Conservation (phyloP, 2,113 vertebrate genomes). For the Mellivora capensis region DNA sequence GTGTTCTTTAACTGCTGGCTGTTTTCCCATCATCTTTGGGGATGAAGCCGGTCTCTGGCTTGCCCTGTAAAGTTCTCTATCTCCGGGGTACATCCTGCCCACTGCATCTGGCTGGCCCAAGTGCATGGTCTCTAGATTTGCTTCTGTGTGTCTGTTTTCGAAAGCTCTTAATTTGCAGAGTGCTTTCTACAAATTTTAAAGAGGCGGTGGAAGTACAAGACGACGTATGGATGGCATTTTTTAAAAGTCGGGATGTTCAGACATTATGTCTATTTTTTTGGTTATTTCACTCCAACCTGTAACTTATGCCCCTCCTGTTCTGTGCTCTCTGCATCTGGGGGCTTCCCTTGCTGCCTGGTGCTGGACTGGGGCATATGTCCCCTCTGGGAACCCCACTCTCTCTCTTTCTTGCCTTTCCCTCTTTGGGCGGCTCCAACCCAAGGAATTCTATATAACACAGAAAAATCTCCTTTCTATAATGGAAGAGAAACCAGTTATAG, state of each 20-base stretch:
- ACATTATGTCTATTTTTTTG: not conserved
- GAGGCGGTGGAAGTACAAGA: not conserved
- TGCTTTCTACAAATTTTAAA: not conserved
- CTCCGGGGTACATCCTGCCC: not conserved
- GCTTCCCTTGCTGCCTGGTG: no score
- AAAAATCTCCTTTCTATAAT: not conserved
- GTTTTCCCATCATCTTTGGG: not conserved
- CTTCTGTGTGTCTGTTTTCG: not conserved
- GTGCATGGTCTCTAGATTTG: not conserved
- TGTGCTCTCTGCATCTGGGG: not conserved
- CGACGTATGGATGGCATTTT: not conserved
- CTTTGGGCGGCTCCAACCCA: not conserved
- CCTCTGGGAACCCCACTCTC: not conserved
- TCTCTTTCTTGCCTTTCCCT: not conserved
- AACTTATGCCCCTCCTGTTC: fast-evolving
- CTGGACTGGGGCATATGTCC: fast-evolving
- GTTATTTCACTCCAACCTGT: not conserved
- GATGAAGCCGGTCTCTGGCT: not conserved
- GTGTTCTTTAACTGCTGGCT: not conserved
- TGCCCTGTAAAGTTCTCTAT: not conserved
- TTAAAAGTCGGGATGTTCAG: not conserved
- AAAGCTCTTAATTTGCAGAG: not conserved
- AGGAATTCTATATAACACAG: not conserved
- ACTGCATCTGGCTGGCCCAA: not conserved
- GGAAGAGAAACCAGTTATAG: not conserved